Evolutionary conservation across 2,797 vertebrate genomes (phyloP).

Genomic region (Lycodopsis pacificus): DNA sequence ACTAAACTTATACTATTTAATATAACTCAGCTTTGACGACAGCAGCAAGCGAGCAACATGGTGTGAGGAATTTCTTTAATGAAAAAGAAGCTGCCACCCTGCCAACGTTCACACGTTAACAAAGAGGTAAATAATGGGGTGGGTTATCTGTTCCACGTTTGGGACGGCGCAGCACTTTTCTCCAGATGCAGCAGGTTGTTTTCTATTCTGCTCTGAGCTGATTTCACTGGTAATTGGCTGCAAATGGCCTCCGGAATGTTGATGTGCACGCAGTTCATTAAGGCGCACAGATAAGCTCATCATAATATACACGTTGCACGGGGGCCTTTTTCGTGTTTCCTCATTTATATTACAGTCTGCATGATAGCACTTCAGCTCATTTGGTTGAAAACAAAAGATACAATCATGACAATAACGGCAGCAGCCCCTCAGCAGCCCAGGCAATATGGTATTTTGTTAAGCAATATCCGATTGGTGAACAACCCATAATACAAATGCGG

Average conservation of each 20-base stretch:
- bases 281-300: slow-evolving; percentile 71
- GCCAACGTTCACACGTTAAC: slow-evolving; percentile 47
- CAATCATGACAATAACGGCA: slow-evolving; percentile 54
- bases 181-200: slow-evolving; percentile 65
- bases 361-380: slow-evolving; percentile 68
- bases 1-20: slow-evolving; percentile 5
- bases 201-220: slow-evolving; percentile 66
- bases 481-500: slow-evolving; percentile 45
- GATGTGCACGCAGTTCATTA: slow-evolving; percentile 68
- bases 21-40: slow-evolving; percentile 23
- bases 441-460: slow-evolving; percentile 51
- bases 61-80: slow-evolving; percentile 51
- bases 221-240: slow-evolving; percentile 72
- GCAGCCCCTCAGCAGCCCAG: slow-evolving; percentile 28
- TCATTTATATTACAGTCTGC: slow-evolving; percentile 65
- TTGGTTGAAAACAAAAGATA: slow-evolving; percentile 69
- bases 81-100: slow-evolving; percentile 32
- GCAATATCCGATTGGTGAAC: slow-evolving; percentile 50
- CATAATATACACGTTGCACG: slow-evolving; percentile 68
- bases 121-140: slow-evolving; percentile 62
- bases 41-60: neutral
- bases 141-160: slow-evolving; percentile 63
- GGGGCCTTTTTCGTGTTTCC: slow-evolving; percentile 46
- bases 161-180: slow-evolving; percentile 48
- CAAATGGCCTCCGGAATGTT: slow-evolving; percentile 68